Percentiles rank a stretch among this genome's conserved stretches.
These are phyloP conservation scores for Leucophora obtusa DNA, from an alignment of 2,888 invertebrate species.

Conservation along the genomic window DNA sequence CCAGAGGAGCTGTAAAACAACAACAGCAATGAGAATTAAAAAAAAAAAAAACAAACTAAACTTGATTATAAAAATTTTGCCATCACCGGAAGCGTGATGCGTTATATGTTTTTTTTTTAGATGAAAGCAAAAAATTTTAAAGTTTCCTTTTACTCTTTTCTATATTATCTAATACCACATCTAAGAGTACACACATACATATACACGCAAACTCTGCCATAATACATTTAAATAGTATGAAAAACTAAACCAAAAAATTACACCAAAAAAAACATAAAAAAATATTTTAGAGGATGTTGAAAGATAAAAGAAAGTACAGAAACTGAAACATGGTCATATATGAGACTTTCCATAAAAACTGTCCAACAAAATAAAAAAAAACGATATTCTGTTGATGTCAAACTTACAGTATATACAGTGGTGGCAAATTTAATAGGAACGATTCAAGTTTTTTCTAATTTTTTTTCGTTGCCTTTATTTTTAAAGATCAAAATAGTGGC, in stretches of 20 bases:
- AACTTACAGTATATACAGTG: no score
- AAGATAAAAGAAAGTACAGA: slow-evolving; percentile 16
- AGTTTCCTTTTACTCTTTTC: slow-evolving; percentile 23
- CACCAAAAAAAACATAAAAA: slow-evolving; percentile 15
- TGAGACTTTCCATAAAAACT: no score
- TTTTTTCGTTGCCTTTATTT: no score
- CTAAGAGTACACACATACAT: background rate
- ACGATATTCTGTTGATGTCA: no score
- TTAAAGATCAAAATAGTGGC: no score
- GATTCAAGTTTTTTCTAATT: no score
- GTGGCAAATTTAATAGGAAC: no score
- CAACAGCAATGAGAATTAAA: slow-evolving; percentile 26
- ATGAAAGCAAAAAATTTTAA: slow-evolving; percentile 38
- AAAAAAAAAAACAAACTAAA: slow-evolving; percentile 42
- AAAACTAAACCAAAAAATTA: slow-evolving; percentile 14
- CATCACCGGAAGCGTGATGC: slow-evolving; percentile 59
- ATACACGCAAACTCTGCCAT: background rate
- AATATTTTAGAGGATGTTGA: slow-evolving; percentile 28
- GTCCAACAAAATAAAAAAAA: no score
- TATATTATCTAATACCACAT: slow-evolving; percentile 14
- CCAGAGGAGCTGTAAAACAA: slow-evolving; percentile 11
- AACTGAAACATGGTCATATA: slow-evolving; percentile 37
- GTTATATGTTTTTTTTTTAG: slow-evolving; percentile 54
- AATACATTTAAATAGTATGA: slow-evolving; percentile 7
- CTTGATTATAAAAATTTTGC: slow-evolving; percentile 54